phyloP scores from a whole-genome alignment of 2,113 vertebrate species.

The Prinia subflava region DNA sequence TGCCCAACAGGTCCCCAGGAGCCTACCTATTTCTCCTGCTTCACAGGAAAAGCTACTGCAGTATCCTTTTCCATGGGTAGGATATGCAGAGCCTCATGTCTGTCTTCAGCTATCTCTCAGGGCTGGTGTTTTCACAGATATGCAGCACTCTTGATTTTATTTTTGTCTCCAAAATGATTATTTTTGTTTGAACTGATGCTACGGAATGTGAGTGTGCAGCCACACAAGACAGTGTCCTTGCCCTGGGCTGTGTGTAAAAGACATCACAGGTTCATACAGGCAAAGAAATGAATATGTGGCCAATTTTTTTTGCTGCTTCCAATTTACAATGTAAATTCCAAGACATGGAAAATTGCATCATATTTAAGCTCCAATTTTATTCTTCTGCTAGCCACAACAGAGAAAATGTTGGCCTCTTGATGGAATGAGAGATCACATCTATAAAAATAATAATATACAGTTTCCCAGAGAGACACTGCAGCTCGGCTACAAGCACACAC shows the following conservation, averaged over 20 bases:
- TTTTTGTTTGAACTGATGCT: background rate
- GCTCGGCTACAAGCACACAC: background rate
- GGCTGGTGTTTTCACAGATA: background rate
- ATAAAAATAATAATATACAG: background rate
- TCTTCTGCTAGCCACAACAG: background rate
- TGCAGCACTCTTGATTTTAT: background rate
- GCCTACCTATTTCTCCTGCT: background rate
- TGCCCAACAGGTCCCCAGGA: background rate
- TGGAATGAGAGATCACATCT: background rate
- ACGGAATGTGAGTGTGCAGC: background rate
- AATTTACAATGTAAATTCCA: background rate
- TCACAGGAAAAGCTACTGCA: background rate
- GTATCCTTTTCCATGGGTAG: background rate
- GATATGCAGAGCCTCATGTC: background rate
- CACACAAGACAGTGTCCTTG: background rate
- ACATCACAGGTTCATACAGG: rapidly evolving
- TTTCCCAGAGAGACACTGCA: background rate
- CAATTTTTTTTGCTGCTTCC: background rate
- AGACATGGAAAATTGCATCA: background rate
- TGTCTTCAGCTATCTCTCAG: background rate
- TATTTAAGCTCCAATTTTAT: background rate
- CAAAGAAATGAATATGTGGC: background rate
- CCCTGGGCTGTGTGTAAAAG: background rate
- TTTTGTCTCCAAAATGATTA: background rate
- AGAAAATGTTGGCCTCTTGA: background rate